Base-by-base conservation (phyloP, 2,113 vertebrate genomes). In the Cololabis saira region DNA sequence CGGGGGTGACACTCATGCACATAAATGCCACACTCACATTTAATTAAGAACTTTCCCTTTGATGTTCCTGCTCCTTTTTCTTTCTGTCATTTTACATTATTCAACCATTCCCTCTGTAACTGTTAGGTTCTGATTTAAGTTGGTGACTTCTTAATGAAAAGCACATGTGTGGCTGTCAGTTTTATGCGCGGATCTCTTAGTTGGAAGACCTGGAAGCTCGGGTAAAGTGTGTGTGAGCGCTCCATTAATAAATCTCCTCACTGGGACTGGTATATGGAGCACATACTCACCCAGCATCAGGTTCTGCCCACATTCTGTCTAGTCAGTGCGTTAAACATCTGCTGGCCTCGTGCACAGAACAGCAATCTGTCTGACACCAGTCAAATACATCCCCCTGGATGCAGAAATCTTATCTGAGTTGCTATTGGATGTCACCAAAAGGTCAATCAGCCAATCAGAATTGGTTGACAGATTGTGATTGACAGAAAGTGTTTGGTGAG, bases 241-340 rank as follows among this genome's bases (percentile, higher is more conserved):
- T 57, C 45, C 58, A 50, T 80, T 79, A 71, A 79, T 86, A 81
- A 81, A 83, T 57, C 56, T 70, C 49, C 73, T 74, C 84, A 82
- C 84, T 47, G 85, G 88, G 75, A 51, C 50, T 49, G 54, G n/a
- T 59, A 51, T 55, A 54, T 3, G 11, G 16, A 11, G 50, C 72
- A 57, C 63, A 75, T 70, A 30, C 63, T 22, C 47, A 22, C 66
- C 52, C 69, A n/a, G 73, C 62, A 53, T 41, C 58, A 19, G 3
- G 63, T 70, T 54, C 59, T 62, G 52, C 73, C 44, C 67, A 65
- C 50, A 65, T 71, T 66, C 41, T 70, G 65, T 82, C 82, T 68
- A 57, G 61, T 81, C 62, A 60, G 72, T 71, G 76, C 75, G 61
- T 85, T 61, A 59, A 88, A 82, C 82, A 88, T 87, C 84, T 90